Percentiles rank a stretch among this genome's conserved stretches.
Evolutionary conservation across 1,140 invertebrate genomes (phyloP).

Genomic region (Aplysia californica): DNA sequence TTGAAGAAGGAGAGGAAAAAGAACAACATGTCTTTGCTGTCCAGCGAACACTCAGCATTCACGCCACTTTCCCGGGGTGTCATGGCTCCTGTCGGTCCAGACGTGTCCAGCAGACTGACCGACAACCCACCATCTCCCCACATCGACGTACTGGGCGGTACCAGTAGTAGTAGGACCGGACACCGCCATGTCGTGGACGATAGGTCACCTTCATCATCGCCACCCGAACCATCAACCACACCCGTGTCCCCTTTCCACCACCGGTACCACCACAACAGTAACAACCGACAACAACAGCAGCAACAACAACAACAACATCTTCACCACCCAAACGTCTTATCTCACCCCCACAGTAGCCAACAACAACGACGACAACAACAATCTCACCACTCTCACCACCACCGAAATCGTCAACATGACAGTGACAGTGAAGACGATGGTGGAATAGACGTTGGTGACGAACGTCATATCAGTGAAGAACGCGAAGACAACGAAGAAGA

Average conservation of each 20-base stretch:
- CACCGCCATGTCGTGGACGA: neutral
- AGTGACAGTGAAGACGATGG: neutral
- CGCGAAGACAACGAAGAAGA: neutral
- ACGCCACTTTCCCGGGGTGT: neutral
- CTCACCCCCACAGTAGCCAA: no score
- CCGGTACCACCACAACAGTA: no score
- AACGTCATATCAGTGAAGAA: neutral
- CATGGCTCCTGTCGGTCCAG: neutral
- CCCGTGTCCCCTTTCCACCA: no score
- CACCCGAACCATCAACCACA: neutral
- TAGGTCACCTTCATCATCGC: neutral
- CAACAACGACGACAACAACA: no score
- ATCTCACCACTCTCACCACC: no score
- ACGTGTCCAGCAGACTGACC: neutral
- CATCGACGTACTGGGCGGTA: neutral
- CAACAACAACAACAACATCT: no score
- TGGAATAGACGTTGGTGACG: neutral
- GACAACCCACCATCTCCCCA: neutral
- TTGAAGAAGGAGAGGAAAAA: no score
- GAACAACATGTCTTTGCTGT: conserved; percentile 21
- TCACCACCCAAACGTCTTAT: no score
- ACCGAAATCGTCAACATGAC: neutral
- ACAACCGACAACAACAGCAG: no score
- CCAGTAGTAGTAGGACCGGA: neutral
- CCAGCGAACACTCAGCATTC: conserved; percentile 25